Evolutionary conservation across 2,888 invertebrate genomes (phyloP).

Genomic region (Pollenia labialis): DNA sequence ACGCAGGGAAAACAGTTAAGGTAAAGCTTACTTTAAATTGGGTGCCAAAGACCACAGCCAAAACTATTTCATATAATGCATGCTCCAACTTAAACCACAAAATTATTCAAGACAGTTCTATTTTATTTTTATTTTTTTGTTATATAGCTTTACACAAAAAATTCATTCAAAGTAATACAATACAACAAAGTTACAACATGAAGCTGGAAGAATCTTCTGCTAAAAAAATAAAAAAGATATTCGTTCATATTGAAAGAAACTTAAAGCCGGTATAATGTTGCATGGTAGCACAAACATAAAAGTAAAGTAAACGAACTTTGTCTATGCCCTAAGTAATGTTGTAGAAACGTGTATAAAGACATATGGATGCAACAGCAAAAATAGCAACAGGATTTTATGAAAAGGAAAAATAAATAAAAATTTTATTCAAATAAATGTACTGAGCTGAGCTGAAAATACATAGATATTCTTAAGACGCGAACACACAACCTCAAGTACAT

Average conservation of each 20-base stretch:
- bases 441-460: slow-evolving; percentile 22
- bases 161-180: slow-evolving; percentile 57
- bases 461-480: not conserved
- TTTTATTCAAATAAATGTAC: slow-evolving; percentile 10
- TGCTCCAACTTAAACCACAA: not conserved
- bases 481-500: not conserved
- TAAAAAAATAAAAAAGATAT: slow-evolving; percentile 18
- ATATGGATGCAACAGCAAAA: slow-evolving; percentile 5
- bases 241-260: slow-evolving; percentile 13
- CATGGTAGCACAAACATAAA: slow-evolving; percentile 33
- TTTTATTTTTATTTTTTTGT: not conserved
- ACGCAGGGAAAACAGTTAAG: not conserved
- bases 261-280: slow-evolving; percentile 12
- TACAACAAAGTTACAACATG: slow-evolving; percentile 42
- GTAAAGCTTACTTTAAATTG: not conserved
- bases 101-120: not conserved
- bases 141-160: not conserved
- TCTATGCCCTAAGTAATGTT: slow-evolving; percentile 39
- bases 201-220: slow-evolving; percentile 35
- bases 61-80: not conserved
- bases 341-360: slow-evolving; percentile 17
- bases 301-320: slow-evolving; percentile 58
- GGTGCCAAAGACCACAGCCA: not conserved
- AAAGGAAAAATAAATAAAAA: slow-evolving; percentile 23
- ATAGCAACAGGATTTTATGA: slow-evolving; percentile 57